Base-by-base conservation (phyloP, 37 sponge, comb jelly and placozoan species). In the Spongilla lacustris region DNA sequence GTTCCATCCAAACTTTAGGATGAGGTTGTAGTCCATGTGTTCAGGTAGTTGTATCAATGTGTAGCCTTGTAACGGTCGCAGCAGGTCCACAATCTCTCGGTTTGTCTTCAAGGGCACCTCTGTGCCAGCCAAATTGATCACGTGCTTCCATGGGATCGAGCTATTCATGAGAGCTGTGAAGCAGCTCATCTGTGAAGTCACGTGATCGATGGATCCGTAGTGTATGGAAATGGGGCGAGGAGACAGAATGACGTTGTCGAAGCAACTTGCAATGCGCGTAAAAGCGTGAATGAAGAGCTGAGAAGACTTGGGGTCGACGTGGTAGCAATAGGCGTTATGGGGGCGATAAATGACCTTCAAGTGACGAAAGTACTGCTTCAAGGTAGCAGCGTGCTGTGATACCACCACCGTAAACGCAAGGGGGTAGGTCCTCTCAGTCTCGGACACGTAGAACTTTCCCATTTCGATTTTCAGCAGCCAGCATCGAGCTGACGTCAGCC, bases 91-190 rank as follows among this genome's bases (percentile, higher is more conserved):
- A 36, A 91, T 87, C 66, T 91, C 89, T 36, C 83, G 77, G 35
- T 77, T 87, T 21, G 88, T 91, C 36, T 36, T 82, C 50, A 91
- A 68, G 0, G 92, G 92, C 1, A 91, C n/a, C 29, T 91, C 92
- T 32, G 67, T 77, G 17, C 92, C 92, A 77, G 89, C 87, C 30
- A 91, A 50, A 69, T 81, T 87, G 66, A 91, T 87, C 9, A 69
- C 38, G 50, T 91, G 87, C 75, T 83, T 91, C 92, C 92, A 91
- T 35, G 58, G 14, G 58, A 58, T 58, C 41, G 41, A 41, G 41
- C 41, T 41, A 17, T 58, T 58, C 0, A 17, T 17, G 58, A 58
- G 58, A 1, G 58, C 58, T 1, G 11, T 58, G 19, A 58, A 58
- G 58, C 58, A 58, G 21, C 19, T 58, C 58, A 58, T 58, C 11